Base-by-base conservation (phyloP, 2,888 invertebrate genomes). In the Brachycybe producta region DNA sequence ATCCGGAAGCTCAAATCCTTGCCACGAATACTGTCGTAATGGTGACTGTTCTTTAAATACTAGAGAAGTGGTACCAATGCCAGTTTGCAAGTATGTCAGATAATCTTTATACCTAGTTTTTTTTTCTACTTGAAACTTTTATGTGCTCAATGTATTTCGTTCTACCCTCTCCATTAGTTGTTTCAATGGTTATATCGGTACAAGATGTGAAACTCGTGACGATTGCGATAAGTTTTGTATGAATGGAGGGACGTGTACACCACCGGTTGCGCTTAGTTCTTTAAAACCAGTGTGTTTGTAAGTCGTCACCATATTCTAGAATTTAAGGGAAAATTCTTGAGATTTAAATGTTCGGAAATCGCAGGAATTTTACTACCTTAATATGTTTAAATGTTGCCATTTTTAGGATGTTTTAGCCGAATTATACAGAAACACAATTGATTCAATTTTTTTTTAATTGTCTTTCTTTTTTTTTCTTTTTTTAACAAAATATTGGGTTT, bases 211-310 rank as follows among this genome's bases (percentile, higher is more conserved):
- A 17, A 60, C 67, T 47, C 71, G 71, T 5, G 62, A 64, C 19
- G 61, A 62, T 11, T 76, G 75, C 60, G 58, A 61, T 34, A 65
- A 64, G 54, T 71, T 65, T 61, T 77, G 76, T 58, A 66, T 69
- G 55, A 74, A 75, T 60, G 72, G 72, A 17, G 76, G 73, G 26
- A 69, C 67, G 2, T 77, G 77, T 59, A 61, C 65, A 7, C 40
- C 30, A 7, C 26, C 49, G 28, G 65, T 63, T 52, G 62, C 61
- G 5, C 65, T 69, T 51, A 61, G 60, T n/a, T 55, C 60, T 38
- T 54, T 66, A 19, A 56, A 60, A 42, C 66, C 68, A n/a, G 58
- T 61, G 28, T 71, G 71, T 63, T 55, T 62, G 70, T 70, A 58
- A 65, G 68, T 65, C 40, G 21, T 42, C n/a, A 3, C n/a, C 32